Evolutionary conservation across 2,113 vertebrate species (phyloP).

Genomic region (Cacatua alba): DNA sequence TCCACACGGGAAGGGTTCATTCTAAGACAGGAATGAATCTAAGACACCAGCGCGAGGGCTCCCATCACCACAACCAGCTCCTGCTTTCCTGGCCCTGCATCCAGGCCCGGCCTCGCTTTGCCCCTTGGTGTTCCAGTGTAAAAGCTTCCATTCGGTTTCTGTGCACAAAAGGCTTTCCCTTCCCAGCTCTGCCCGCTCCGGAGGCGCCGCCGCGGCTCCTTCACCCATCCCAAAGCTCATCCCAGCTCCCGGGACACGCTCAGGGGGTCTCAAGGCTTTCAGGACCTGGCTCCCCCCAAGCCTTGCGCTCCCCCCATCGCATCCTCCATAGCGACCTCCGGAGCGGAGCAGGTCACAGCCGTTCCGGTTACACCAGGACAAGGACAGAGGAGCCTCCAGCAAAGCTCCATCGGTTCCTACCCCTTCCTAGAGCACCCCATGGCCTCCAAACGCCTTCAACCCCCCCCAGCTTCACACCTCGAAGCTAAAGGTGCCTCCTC

Average conservation of each 20-base stretch:
- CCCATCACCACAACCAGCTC: neutral
- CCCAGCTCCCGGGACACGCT: neutral
- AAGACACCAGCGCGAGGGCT: neutral
- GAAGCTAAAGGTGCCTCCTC: neutral
- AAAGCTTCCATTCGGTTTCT: conserved; percentile 45
- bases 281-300: neutral
- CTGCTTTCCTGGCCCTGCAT: neutral
- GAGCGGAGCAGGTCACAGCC: neutral
- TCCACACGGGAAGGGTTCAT: fast-evolving
- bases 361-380: neutral
- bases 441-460: neutral
- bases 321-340: neutral
- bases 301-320: neutral
- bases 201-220: neutral
- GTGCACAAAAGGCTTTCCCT: conserved; percentile 60
- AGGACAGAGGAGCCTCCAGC: neutral
- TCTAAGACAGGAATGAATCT: neutral
- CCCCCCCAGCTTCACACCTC: neutral
- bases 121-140: neutral
- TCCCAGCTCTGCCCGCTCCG: neutral
- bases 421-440: fast-evolving
- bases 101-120: neutral
- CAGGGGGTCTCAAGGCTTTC: neutral
- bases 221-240: neutral
- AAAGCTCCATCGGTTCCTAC: fast-evolving